Evolutionary conservation across 2,888 invertebrate species (phyloP).

Genomic region (Thymelicus sylvestris): DNA sequence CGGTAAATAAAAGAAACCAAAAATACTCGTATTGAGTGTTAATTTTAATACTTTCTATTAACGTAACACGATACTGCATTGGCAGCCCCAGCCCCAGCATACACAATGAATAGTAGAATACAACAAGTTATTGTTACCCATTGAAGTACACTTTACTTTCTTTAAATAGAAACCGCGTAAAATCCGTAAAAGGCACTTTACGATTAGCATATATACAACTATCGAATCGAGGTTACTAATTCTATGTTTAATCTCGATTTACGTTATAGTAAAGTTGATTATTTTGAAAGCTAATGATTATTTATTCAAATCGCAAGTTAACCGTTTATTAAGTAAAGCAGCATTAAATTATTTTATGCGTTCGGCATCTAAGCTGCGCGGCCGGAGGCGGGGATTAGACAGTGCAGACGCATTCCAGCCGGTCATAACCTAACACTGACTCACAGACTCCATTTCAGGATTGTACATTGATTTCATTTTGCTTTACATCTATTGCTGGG

Average conservation of each 20-base stretch:
- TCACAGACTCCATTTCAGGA: constrained; percentile 54
- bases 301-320: constrained; percentile 67
- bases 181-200: constrained; percentile 8
- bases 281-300: constrained; percentile 64
- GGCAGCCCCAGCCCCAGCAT: neutral
- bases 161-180: constrained; percentile 10
- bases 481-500: constrained; percentile 11
- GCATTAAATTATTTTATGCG: constrained; percentile 57
- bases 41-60: constrained; percentile 4
- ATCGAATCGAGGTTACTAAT: constrained; percentile 3
- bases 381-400: constrained; percentile 48
- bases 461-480: constrained; percentile 42
- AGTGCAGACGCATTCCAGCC: constrained; percentile 54
- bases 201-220: constrained; percentile 3
- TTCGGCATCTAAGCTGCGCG: constrained; percentile 44
- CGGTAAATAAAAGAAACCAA: neutral
- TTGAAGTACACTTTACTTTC: constrained; percentile 8
- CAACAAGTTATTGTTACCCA: neutral
- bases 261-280: constrained; percentile 47
- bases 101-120: constrained; percentile 4
- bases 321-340: constrained; percentile 66
- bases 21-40: neutral
- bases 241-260: constrained; percentile 55
- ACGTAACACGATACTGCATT: neutral
- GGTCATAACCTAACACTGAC: constrained; percentile 51